Base-by-base conservation (phyloP, 2,797 vertebrate genomes). In the Pseudotriccus pelzelni region DNA sequence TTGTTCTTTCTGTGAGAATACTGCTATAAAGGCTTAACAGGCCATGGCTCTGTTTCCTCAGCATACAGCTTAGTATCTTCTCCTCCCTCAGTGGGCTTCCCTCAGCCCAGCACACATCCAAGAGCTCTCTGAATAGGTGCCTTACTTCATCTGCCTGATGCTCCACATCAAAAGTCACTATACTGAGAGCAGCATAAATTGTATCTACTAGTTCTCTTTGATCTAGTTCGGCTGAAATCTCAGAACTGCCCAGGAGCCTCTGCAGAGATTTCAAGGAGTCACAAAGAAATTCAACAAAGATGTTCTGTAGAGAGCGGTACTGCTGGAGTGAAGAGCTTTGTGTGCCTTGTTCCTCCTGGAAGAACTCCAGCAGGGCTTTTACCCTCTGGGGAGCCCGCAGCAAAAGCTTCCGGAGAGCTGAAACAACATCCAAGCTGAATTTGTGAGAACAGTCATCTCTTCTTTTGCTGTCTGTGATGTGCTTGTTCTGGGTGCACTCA, bases 111-210 rank as follows among this genome's bases (percentile, higher is more conserved):
- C 98, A 98, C 27, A 97, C 96, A 14, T 97, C 98, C 97, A 99
- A 98, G 50, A 99, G 98, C 10, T 98, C 98, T 69, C 98, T 98
- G 68, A 98, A 99, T n/a, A 99, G 97, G 3, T 97, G 97, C 22
- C 95, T 98, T 49, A 99, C 89, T 95, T 98, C 98, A 20, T 93
- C 95, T 18, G 96, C 90, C 5, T 97, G 93, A 6, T 93, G 88
- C 25, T 97, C 94, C 11, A 97, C 79, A 41, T 98, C 97, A 96
- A 98, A 98, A 13, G 97, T 98, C 96, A 99, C 98, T 76, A 98
- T 93, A 47, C 97, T 97, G 89, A 99, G 96, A 67, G 97, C 97
- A 2, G 96, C 70, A 28, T 98, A 99, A 78, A 99, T 97, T 67
- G 98, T 97, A 69, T 98, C 98, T 6, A 97, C 97, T 87, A 92